Base-by-base conservation (phyloP, 2,797 vertebrate species). In the Pelochelys cantorii region DNA sequence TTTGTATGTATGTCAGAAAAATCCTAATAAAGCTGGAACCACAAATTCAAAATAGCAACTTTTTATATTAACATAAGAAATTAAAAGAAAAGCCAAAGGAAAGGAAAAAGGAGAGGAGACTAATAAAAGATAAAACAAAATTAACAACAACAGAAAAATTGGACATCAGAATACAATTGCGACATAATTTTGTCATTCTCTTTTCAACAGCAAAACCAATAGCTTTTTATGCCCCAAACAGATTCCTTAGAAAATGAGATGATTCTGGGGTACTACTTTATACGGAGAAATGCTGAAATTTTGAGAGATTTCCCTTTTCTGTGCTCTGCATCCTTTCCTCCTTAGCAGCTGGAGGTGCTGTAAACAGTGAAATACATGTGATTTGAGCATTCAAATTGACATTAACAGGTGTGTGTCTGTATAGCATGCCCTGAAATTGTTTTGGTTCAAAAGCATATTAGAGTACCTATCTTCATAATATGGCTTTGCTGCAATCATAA, bases 311-410 rank as follows among this genome's bases (percentile, higher is more conserved):
- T 27, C 34, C 75, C 89, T 93, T 65, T 68, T 89, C 88, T 89
- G 1, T 4, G 34, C 81, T 53, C 17, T 77, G 25, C 85, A 52
- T 95, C 78, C 94, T 84, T 52, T 94, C 31, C 75, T 85, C 53
- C 84, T 65, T 5, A 54, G 37, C 77, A 71, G 52, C 82, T 88
- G 53, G 60, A 59, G 57, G 31, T 93, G 59, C 85, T 83, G 14
- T 25, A 71, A 95, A 91, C 85, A 90, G 68, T 95, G 92, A 93
- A 87, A 86, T 71, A 34, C 42, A 3, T 71, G 42, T 53, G 79
- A 91, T 94, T 86, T 81, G 84, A 93, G 53, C 90, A 93, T 55
- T 75, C 56, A 42, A 94, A 90, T 22, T 94, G 83, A 83, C 94
- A 84, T 71, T 84, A 92, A n/a, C 90, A 95, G 62, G 23, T 91